phyloP scores from a whole-genome alignment of 2,888 invertebrate genomes.

The Netelia inedita region DNA sequence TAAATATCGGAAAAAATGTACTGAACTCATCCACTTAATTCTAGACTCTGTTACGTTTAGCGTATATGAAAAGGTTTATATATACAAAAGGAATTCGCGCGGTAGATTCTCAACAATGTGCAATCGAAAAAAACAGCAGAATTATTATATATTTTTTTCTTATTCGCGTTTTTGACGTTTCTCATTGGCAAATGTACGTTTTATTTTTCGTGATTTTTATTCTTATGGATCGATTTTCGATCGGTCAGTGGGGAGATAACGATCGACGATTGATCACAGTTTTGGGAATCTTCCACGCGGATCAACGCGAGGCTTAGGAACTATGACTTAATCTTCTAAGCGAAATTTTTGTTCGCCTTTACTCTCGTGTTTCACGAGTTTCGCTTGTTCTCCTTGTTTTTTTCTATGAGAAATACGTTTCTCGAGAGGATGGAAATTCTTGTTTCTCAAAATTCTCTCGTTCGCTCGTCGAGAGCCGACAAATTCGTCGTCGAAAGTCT shows the following conservation, averaged over 20 bases:
- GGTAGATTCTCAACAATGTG: slow-evolving; percentile 62
- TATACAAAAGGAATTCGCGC: slow-evolving; percentile 76
- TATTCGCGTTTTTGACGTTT: not conserved
- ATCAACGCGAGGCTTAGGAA: slow-evolving; percentile 79
- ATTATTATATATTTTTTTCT: slow-evolving; percentile 1
- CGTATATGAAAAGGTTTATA: slow-evolving; percentile 81
- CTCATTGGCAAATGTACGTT: not conserved
- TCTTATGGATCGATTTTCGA: not conserved
- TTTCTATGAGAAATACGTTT: slow-evolving; percentile 52
- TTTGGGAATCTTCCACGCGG: slow-evolving; percentile 71
- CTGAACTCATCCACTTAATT: slow-evolving; percentile 52
- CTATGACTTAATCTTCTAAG: slow-evolving; percentile 81
- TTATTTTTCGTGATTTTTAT: not conserved
- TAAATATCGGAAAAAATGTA: slow-evolving; percentile 52
- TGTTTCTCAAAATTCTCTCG: slow-evolving; percentile 44
- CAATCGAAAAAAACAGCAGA: slow-evolving; percentile 28
- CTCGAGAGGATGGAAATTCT: slow-evolving; percentile 32
- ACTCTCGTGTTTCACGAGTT: slow-evolving; percentile 47
- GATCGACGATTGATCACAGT: slow-evolving; percentile 20
- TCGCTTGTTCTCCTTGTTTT: not conserved
- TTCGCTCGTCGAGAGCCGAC: slow-evolving; percentile 3
- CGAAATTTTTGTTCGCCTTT: slow-evolving; percentile 67
- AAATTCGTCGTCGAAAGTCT: slow-evolving; percentile 30
- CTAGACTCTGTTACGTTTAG: slow-evolving; percentile 70
- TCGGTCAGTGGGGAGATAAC: not conserved